Percentiles rank a stretch among this genome's conserved stretches.
phyloP scores from a whole-genome alignment of 2,888 invertebrate genomes.

The Neocrepidodera transversa region DNA sequence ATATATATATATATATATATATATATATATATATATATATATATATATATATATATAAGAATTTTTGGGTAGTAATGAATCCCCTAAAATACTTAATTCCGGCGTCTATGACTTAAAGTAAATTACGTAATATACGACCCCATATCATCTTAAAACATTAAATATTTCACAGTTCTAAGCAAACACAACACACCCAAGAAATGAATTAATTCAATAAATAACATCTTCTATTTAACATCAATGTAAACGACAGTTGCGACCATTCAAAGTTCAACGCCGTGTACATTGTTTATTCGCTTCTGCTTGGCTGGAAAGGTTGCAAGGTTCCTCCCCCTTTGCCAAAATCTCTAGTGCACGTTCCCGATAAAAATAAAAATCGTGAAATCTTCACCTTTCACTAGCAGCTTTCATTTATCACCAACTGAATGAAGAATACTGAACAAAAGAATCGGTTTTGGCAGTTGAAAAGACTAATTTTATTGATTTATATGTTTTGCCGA shows the following conservation, averaged over 20 bases:
- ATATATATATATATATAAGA: too few species aligned
- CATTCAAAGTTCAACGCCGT: background rate
- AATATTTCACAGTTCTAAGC: too few species aligned
- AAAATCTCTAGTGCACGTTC: slow-evolving; percentile 32
- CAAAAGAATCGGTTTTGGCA: slow-evolving; percentile 51
- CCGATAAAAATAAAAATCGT: slow-evolving; percentile 56
- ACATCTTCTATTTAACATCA: background rate
- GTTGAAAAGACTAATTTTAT: slow-evolving; percentile 51
- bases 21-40: too few species aligned
- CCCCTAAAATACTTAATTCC: too few species aligned
- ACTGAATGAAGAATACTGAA: slow-evolving; percentile 49
- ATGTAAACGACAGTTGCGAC: background rate
- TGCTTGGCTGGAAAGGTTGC: background rate
- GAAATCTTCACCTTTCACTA: slow-evolving; percentile 60
- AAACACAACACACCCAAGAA: too few species aligned
- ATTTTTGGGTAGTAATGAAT: too few species aligned
- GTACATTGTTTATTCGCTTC: background rate
- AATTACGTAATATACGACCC: too few species aligned
- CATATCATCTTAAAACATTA: too few species aligned
- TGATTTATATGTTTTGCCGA: slow-evolving; percentile 51
- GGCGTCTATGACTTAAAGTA: too few species aligned
- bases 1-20: too few species aligned
- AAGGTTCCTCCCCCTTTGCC: background rate
- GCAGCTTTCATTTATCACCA: slow-evolving; percentile 61
- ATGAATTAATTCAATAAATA: background rate